A percentile compares a stretch with the other conserved stretches of the same genome.
phyloP scores from a whole-genome alignment of 2,113 vertebrate species.

The Chaetura pelagica region DNA sequence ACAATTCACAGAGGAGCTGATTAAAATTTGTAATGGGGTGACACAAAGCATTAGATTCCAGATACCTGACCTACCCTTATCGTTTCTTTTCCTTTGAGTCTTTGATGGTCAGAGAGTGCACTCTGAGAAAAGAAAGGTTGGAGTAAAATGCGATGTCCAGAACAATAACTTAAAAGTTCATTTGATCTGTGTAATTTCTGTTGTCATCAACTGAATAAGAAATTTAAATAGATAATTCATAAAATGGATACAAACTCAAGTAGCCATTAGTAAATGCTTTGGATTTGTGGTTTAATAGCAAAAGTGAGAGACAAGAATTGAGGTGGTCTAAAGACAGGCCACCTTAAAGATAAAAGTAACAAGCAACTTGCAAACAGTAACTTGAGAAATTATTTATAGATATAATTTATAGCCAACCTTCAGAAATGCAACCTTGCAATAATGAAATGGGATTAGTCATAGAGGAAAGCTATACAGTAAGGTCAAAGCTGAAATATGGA shows the following conservation, averaged over 20 bases:
- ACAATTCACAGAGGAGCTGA: neutral
- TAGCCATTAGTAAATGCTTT: neutral
- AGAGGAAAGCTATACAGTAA: conserved; percentile 17
- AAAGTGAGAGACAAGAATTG: neutral
- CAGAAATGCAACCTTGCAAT: conserved; percentile 56
- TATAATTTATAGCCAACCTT: conserved; percentile 60
- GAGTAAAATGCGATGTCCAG: neutral
- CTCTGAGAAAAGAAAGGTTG: neutral
- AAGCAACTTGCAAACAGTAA: conserved; percentile 17
- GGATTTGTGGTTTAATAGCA: neutral
- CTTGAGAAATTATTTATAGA: conserved; percentile 20
- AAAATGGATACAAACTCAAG: neutral
- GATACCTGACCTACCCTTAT: neutral
- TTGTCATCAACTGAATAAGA: neutral
- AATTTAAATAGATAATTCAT: neutral
- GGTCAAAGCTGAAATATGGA: conserved; percentile 54
- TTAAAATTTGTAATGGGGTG: neutral
- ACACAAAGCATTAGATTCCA: neutral
- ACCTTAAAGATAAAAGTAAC: neutral
- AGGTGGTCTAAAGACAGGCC: neutral
- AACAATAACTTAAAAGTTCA: neutral
- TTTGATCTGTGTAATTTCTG: neutral
- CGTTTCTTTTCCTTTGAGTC: neutral
- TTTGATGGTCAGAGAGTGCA: neutral
- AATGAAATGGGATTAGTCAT: conserved; percentile 52